Base-by-base conservation (phyloP, 2,113 vertebrate genomes). In the Bagarius yarrelli region DNA sequence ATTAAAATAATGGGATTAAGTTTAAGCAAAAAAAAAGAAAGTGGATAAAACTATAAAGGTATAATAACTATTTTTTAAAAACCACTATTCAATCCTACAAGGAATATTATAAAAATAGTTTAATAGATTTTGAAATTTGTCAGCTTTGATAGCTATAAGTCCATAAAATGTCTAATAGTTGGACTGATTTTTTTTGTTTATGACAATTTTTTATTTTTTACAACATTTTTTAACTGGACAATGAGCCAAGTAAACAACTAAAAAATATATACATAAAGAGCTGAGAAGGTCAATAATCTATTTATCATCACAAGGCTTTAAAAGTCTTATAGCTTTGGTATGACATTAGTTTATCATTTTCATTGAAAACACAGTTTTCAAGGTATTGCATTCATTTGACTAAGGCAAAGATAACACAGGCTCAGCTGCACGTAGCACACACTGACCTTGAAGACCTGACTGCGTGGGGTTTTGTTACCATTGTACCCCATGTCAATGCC, bases 401-500 rank as follows among this genome's bases (percentile, higher is more conserved):
- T 56, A 3, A 59, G 53, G 8, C 12, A 76, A 19, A 66, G 64
- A 78, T 60, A 61, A 82, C 19, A 16, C 25, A 72, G 19, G 56
- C 57, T 34, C 3, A 13, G 40, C 32, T 56, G 52, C 15, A n/a
- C 21, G 8, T 14, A 44, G 15, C 21, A 11, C 56, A 15, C 92
- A 89, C 96, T 94, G 86, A 99, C 97, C 97, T 98, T 99, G 91
- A 98, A 98, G 84, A 98, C 97, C 90, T 98, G 98, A 92, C 92
- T 98, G 91, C 96, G 95, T 81, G 95, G 93, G 25, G 98, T 99
- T 94, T 98, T 99, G 94, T 99, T 99, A 87, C 97, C 97, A 69
- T 99, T 99, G 94, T 99, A 99, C 86, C 95, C 95, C 96, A 98
- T 96, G 90, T 98, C 98, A 47, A 95, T 97, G 88, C 96, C 96